A percentile compares a stretch with the other conserved stretches of the same genome.
Conservation (phyloP, 2,888 invertebrate genomes). For the Sympetrum striolatum region DNA sequence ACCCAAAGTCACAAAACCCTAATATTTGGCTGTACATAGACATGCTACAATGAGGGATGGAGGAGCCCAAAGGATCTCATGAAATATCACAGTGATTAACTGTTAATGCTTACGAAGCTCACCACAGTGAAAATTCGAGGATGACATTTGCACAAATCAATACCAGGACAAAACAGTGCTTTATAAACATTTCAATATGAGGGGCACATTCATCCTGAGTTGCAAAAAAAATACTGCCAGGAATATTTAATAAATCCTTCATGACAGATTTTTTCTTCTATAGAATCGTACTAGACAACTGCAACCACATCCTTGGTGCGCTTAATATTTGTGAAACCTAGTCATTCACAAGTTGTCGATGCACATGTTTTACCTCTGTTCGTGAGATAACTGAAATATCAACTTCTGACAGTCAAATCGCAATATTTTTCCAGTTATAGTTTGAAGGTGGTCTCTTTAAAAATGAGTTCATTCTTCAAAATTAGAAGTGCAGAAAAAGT, state of each 20-base stretch:
- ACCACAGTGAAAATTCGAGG: conserved; percentile 37
- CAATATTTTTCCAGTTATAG: not conserved
- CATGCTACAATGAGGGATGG: conserved; percentile 28
- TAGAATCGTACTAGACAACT: conserved; percentile 13
- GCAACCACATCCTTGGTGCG: conserved; percentile 32
- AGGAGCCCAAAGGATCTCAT: conserved; percentile 39
- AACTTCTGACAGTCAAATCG: not conserved
- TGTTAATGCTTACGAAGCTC: conserved; percentile 39
- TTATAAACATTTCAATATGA: conserved; percentile 5
- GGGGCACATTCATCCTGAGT: conserved; percentile 30
- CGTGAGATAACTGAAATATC: conserved; percentile 21
- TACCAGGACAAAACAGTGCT: conserved; percentile 22
- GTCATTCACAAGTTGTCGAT: conserved; percentile 17
- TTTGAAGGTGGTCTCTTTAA: not conserved
- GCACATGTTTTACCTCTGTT: conserved; percentile 20
- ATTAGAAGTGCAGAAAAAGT: conserved; percentile 28
- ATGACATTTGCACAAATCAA: conserved; percentile 32
- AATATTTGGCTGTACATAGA: not conserved
- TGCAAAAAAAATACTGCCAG: conserved; percentile 38
- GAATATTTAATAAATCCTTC: conserved; percentile 10
- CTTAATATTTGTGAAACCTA: conserved; percentile 17
- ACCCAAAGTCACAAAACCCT: conserved; percentile 14
- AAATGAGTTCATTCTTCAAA: conserved; percentile 31
- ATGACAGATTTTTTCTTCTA: not conserved
- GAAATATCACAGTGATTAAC: conserved; percentile 43